Conservation (phyloP, 37 sponge, comb jelly and placozoan genomes). For the Spongia lamella region DNA sequence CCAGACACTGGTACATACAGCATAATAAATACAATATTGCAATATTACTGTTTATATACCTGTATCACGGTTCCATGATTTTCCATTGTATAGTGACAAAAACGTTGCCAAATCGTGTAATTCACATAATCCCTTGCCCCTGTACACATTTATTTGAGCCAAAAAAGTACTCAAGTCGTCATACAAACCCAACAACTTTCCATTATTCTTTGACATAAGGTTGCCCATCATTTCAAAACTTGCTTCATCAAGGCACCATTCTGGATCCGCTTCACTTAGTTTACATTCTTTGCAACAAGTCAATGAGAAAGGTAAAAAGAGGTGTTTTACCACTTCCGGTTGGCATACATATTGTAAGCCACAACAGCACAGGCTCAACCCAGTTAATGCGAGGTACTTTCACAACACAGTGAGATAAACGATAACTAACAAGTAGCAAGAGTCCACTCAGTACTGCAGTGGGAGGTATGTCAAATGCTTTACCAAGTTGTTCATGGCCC, state of each 20-base stretch:
- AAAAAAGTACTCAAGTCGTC: constrained; percentile 30
- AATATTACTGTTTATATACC: constrained; percentile 2
- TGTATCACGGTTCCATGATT: constrained; percentile 18
- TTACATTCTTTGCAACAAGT: no score
- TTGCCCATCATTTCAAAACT: constrained; percentile 32
- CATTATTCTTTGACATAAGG: constrained; percentile 14
- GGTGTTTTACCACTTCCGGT: constrained; percentile 25
- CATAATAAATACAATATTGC: no score
- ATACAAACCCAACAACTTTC: constrained; percentile 18
- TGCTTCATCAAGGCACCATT: constrained; percentile 22
- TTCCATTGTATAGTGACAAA: constrained; percentile 33
- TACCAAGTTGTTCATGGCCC: constrained; percentile 26
- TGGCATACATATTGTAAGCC: constrained; percentile 26
- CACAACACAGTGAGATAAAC: constrained; percentile 5
- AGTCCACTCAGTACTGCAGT: constrained; percentile 10
- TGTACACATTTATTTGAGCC: constrained; percentile 20
- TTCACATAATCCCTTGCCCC: neutral
- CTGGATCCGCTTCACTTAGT: neutral
- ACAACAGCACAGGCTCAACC: constrained; percentile 27
- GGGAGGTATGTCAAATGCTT: constrained; percentile 28
- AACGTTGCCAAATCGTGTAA: constrained; percentile 23
- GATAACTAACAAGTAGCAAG: neutral
- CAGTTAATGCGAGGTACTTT: constrained; percentile 6
- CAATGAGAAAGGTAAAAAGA: neutral
- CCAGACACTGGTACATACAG: no score